A percentile compares a stretch with the other conserved stretches of the same genome.
These are phyloP conservation scores for Harpagoxenus sublaevis DNA, from an alignment of 2,888 invertebrate species.

Conservation along the genomic window DNA sequence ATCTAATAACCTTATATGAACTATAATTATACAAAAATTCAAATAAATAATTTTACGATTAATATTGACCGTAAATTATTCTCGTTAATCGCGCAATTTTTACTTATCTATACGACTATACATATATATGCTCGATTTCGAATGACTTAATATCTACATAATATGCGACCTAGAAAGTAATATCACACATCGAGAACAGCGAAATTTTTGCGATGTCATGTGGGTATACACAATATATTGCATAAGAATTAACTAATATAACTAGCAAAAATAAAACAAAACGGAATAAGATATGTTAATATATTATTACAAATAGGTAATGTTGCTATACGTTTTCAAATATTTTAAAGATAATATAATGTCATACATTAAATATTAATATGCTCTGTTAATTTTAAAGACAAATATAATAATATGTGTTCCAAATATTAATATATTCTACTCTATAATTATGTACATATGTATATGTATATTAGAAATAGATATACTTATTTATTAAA, in stretches of 20 bases:
- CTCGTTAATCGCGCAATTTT: too few species aligned
- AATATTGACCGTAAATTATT: too few species aligned
- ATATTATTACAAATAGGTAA: background rate
- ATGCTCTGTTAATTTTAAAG: background rate
- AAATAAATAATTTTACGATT: too few species aligned
- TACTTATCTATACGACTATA: too few species aligned
- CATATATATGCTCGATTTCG: background rate
- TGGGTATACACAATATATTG: background rate
- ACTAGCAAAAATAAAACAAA: background rate
- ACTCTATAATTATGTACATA: background rate
- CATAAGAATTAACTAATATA: background rate
- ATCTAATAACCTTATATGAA: too few species aligned
- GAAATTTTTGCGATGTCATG: background rate
- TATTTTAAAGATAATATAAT: background rate
- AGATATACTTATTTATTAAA: background rate
- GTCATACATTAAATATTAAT: too few species aligned
- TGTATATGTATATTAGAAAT: background rate
- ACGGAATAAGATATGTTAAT: background rate
- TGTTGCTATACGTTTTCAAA: background rate
- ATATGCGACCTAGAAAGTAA: background rate
- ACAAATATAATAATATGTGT: background rate
- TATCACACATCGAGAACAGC: background rate
- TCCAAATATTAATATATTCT: background rate
- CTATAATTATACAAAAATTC: too few species aligned
- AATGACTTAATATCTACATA: background rate